Conservation (phyloP, 2,797 vertebrate genomes). For the Halcyon leucocephala region DNA sequence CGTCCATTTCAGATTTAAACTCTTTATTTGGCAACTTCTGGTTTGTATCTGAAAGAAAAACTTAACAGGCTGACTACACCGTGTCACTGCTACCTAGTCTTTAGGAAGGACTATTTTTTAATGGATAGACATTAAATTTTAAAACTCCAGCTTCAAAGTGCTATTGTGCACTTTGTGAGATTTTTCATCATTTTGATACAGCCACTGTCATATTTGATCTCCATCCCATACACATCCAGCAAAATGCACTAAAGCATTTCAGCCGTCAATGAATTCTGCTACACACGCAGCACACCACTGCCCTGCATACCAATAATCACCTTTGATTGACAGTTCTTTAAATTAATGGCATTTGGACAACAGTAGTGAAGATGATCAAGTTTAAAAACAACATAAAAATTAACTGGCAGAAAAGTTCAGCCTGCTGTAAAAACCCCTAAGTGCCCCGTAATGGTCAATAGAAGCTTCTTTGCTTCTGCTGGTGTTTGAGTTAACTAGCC, state of each 20-base stretch:
- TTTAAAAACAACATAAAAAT: conserved; percentile 72
- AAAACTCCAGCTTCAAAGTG: background rate
- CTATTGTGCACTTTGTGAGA: background rate
- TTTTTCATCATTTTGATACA: background rate
- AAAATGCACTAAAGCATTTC: background rate
- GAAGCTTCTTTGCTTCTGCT: conserved; percentile 5
- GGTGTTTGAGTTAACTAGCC: conserved; percentile 27
- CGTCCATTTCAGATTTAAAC: background rate
- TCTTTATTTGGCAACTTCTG: background rate
- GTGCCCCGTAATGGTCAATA: conserved; percentile 33
- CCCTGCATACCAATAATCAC: background rate
- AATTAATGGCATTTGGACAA: conserved; percentile 63
- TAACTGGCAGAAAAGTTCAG: conserved; percentile 62
- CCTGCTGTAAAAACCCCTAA: conserved; percentile 39
- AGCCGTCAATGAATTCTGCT: background rate
- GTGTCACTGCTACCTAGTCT: background rate
- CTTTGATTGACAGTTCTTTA: conserved; percentile 42
- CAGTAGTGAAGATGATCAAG: conserved; percentile 55
- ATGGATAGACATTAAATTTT: background rate
- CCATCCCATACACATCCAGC: background rate
- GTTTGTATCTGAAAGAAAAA: background rate
- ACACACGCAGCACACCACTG: background rate
- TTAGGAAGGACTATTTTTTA: background rate
- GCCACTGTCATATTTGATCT: background rate
- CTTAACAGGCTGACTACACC: background rate